Percentiles rank a stretch among this genome's conserved stretches.
phyloP scores from a whole-genome alignment of 2,113 vertebrate genomes.

The Alligator mississippiensis region DNA sequence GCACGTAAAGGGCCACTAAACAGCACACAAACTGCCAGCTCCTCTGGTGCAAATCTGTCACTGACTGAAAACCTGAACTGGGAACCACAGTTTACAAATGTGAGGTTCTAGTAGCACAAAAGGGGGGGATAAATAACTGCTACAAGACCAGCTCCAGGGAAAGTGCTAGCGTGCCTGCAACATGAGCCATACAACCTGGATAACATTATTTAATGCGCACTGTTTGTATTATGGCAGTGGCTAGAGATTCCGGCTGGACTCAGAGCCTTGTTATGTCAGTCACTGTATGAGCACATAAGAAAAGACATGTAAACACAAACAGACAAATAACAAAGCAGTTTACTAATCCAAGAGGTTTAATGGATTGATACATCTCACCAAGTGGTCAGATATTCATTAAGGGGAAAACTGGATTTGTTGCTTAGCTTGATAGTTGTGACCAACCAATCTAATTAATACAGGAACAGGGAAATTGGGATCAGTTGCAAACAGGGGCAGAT shows the following conservation, averaged over 20 bases:
- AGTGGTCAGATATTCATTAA: no score
- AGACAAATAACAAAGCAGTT: neutral
- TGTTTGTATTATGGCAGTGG: neutral
- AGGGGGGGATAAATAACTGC: neutral
- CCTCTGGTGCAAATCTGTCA: neutral
- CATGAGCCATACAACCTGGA: neutral
- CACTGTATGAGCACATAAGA: neutral
- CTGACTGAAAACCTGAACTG: neutral
- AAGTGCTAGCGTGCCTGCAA: neutral
- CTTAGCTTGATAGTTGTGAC: neutral
- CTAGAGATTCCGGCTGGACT: neutral
- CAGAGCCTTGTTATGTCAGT: neutral
- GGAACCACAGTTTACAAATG: neutral
- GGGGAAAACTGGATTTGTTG: no score
- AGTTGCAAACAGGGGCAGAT: no score
- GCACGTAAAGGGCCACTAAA: neutral
- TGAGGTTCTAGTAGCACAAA: neutral
- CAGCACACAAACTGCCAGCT: neutral
- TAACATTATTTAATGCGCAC: neutral
- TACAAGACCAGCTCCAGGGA: neutral
- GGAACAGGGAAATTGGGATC: neutral
- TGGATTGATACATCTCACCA: no score
- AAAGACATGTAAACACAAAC: neutral
- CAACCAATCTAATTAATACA: neutral
- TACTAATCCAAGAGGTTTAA: neutral